phyloP scores from a whole-genome alignment of 2,113 vertebrate genomes.

The Callopanchax toddi region DNA sequence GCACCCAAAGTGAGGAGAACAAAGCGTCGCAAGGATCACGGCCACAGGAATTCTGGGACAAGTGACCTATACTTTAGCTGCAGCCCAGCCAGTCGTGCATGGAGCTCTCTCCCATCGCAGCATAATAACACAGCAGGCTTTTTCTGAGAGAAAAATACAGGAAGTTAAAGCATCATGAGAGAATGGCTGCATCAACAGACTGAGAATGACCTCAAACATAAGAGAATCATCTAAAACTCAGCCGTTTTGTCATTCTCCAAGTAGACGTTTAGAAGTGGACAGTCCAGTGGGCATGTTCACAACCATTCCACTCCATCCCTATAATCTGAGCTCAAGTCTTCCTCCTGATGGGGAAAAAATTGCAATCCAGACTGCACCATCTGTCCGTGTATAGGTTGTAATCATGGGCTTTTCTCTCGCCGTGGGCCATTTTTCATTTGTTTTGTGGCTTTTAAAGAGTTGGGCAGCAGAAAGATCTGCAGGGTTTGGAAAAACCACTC shows the following conservation, averaged over 20 bases:
- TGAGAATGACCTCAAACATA: not conserved
- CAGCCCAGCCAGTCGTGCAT: conserved; percentile 56
- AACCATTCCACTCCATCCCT: conserved; percentile 50
- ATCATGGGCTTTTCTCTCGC: conserved; percentile 71
- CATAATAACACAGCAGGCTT: conserved; percentile 68
- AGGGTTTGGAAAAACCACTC: conserved; percentile 64
- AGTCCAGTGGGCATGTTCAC: conserved; percentile 10
- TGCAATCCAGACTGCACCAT: conserved; percentile 63
- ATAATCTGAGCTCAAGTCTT: conserved; percentile 59
- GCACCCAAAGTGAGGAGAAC: conserved; percentile 67
- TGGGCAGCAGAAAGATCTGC: conserved; percentile 47
- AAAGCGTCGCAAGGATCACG: conserved; percentile 65
- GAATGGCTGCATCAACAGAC: conserved; percentile 12
- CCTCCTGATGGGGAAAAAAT: conserved; percentile 57
- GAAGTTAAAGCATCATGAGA: conserved; percentile 31
- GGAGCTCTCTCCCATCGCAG: conserved; percentile 41
- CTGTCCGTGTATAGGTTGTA: conserved; percentile 67
- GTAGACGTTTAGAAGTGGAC: conserved; percentile 23
- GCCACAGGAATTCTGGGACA: conserved; percentile 77
- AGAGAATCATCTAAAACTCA: conserved; percentile 2
- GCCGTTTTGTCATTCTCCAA: conserved; percentile 29
- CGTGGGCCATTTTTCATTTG: conserved; percentile 74
- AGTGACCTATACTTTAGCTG: conserved; percentile 78
- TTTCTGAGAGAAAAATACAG: conserved; percentile 34
- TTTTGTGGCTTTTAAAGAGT: conserved; percentile 72